phyloP scores from a whole-genome alignment of 2,888 invertebrate species.

The Mythimna vitellina region DNA sequence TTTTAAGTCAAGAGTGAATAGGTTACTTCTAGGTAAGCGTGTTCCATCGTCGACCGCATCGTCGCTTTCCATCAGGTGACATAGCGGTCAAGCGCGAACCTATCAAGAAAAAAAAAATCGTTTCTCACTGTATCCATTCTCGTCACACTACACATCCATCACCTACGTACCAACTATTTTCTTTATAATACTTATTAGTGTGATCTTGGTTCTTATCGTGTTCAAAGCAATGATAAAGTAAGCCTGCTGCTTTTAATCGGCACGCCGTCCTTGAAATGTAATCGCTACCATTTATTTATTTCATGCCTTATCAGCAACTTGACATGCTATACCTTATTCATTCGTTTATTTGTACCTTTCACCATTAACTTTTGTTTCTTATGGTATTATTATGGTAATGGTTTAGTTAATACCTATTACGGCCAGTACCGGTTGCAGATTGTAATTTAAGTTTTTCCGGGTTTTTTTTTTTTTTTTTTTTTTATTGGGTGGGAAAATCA shows the following conservation, averaged over 20 bases:
- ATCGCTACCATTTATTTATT: slow-evolving; percentile 19
- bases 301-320: slow-evolving; percentile 3
- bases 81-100: no score
- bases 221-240: background rate
- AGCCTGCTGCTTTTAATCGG: background rate
- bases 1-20: no score
- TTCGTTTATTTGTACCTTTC: slow-evolving; percentile 12
- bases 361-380: slow-evolving; percentile 16
- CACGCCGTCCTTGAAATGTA: slow-evolving; percentile 9
- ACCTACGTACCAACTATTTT: no score
- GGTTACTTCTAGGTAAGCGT: no score
- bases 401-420: background rate
- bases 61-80: no score
- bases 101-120: no score
- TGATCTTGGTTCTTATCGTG: background rate
- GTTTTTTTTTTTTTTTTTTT: no score
- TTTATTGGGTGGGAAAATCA: no score
- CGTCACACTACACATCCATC: no score
- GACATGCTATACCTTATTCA: slow-evolving; percentile 10
- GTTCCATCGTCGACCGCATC: no score
- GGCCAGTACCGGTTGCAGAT: background rate
- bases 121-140: no score
- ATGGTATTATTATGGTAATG: slow-evolving; percentile 16
- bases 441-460: background rate
- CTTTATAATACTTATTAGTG: no score